Evolutionary conservation across 2,797 vertebrate genomes (phyloP).

Genomic region (Argentina silus): DNA sequence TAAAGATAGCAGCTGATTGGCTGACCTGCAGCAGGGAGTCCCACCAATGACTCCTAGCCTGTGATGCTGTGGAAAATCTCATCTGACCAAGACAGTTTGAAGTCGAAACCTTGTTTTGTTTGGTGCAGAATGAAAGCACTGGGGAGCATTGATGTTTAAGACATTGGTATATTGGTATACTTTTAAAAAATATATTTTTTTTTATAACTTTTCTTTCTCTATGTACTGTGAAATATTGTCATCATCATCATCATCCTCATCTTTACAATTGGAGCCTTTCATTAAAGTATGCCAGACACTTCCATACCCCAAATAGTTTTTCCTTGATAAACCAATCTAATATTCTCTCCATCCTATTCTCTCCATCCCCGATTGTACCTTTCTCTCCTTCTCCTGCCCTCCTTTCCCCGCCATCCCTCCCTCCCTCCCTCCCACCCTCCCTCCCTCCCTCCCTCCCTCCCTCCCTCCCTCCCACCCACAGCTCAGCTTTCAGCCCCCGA

Average conservation of each 20-base stretch:
- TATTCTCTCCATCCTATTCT: background rate
- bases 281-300: too few species aligned
- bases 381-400: too few species aligned
- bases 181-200: too few species aligned
- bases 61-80: constrained; percentile 22
- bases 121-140: too few species aligned
- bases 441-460: background rate
- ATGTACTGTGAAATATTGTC: background rate
- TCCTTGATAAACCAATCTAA: background rate
- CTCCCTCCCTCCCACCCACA: constrained; percentile 22
- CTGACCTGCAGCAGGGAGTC: constrained; percentile 38
- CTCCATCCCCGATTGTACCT: too few species aligned
- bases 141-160: too few species aligned
- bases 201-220: too few species aligned
- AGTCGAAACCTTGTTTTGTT: too few species aligned
- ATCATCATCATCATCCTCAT: background rate
- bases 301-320: too few species aligned
- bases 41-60: constrained; percentile 14
- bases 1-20: constrained; percentile 67
- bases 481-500: constrained; percentile 26
- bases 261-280: too few species aligned
- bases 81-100: background rate
- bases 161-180: too few species aligned
- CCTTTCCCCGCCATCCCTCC: background rate
- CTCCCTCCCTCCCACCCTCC: constrained; percentile 13